Base-by-base conservation (phyloP, 2,888 invertebrate species). In the Ichneumon xanthorius region DNA sequence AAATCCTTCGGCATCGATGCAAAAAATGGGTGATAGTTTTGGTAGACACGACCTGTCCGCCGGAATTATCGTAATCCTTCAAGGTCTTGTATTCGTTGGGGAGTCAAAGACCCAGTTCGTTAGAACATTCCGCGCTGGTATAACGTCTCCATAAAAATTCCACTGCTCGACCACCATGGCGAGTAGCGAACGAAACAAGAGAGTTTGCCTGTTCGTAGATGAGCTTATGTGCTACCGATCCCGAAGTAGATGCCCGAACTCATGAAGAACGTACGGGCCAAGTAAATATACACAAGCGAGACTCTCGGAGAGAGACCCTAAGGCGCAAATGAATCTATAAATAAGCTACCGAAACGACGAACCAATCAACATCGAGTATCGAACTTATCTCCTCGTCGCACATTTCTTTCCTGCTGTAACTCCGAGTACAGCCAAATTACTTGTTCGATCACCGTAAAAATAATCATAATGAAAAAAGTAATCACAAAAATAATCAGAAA, bases 311-410 rank as follows among this genome's bases (percentile, higher is more conserved):
- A 84, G 91, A 90, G 91, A 88, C 90, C 90, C 91, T 91, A 89
- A 90, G 91, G 92, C 91, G 92, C 93, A 92, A 92, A 93, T 93
- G 92, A 92, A 93, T 90, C 92, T 92, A 93, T 92, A 93, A 93
- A 93, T 92, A 92, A 88, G 88, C 82, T 88, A 89, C 89, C 88
- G 89, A 87, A 79, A 73, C 79, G 88, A 89, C 88, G 84, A 88
- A 91, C 89, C 89, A 85, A 89, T 90, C 90, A 78, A 85, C 84
- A 80, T 88, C 76, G 83, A 85, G 87, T 87, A 88, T 84, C 80
- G 82, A 82, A 82, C 86, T 63, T 63, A 75, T 86, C 65, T 84
- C 70, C 50, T 68, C 67, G 80, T 84, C 58, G 40, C 26, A 14
- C 33, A 30, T 63, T 26, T 61, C 55, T 19, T 22, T 22, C 53